Conservation (phyloP, 1,140 invertebrate species). For the Drosophila pseudoobscura region DNA sequence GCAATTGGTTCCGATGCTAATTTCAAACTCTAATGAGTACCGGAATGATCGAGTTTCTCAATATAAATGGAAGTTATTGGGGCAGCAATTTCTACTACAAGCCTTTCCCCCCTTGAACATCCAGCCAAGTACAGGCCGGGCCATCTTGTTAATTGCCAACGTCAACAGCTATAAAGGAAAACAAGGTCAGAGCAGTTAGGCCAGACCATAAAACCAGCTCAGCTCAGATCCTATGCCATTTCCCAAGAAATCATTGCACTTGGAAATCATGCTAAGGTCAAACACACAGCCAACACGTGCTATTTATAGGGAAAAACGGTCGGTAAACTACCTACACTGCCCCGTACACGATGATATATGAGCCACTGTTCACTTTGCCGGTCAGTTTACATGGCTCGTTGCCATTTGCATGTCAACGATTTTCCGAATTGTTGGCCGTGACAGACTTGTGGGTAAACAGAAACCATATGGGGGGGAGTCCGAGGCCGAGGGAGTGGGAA, state of each 20-base stretch:
- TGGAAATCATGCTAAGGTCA: conserved; percentile 64
- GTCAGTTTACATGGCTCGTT: conserved; percentile 70
- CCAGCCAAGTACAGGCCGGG: background rate
- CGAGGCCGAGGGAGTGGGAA: background rate
- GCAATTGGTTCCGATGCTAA: conserved; percentile 37
- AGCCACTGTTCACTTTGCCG: conserved; percentile 29
- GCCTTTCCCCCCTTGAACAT: background rate
- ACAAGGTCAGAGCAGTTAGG: conserved; percentile 65
- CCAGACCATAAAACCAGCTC: conserved; percentile 40
- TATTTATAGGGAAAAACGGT: conserved; percentile 70
- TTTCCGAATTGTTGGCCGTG: conserved; percentile 58
- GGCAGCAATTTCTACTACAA: no score
- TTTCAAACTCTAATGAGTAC: conserved; percentile 8
- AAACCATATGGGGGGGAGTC: conserved; percentile 54
- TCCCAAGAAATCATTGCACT: conserved; percentile 70
- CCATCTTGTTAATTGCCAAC: conserved; percentile 52
- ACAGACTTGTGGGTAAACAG: conserved; percentile 71
- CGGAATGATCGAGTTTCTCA: no score
- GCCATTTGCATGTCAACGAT: conserved; percentile 73
- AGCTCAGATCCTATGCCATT: conserved; percentile 36
- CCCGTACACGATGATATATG: conserved; percentile 57
- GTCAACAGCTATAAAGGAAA: conserved; percentile 57
- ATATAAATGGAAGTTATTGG: background rate
- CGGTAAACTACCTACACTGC: conserved; percentile 30
- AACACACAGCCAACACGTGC: conserved; percentile 65